Evolutionary conservation across 2,797 vertebrate species (phyloP), one percentile per base, ranked within the genome.

Genomic region (Melanotaenia parkinsoni): DNA sequence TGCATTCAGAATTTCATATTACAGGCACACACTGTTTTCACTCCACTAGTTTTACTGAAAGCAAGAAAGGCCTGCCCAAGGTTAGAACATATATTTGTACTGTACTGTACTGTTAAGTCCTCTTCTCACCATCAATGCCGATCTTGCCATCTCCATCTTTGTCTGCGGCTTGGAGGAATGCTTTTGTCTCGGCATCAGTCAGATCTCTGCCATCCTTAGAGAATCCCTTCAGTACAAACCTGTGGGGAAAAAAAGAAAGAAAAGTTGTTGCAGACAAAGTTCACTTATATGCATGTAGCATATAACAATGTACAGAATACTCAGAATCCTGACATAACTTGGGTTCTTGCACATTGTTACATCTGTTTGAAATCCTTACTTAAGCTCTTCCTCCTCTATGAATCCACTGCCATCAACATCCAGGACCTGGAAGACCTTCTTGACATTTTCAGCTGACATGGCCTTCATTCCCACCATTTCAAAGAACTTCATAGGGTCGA

Each of bases 81-180:
- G 35, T 16, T 26, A 22, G 24, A 24, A 22, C 11, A 0, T 11
- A 2, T 30, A 30, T 18, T 35, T 18, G 6, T 18, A 35, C 12
- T 14, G 35, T n/a, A 43, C 4, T 64, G 59, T 20, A 5, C 50
- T 4, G 16, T 33, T 14, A 11, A n/a, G 16, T 12, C 33, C 22
- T 28, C 64, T 57, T 28, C 87, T 86, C 91, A 99, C 98, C 98
- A 3, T 98, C 96, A 8, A 95, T 93, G 62, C 97, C 97, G 11
- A 99, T 98, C 94, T 98, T 99, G 43, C 97, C 98, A 2, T 99
- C 97, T 64, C 97, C 96, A 0, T 99, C 97, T 91, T 97, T 97
- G 91, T 99, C 98, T 22, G 96, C 98, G 18, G 97, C 97, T 35
- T 90, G 79, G 79, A 99, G 89, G 85, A 99, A 95, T 32, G 77